A percentile compares a stretch with the other conserved stretches of the same genome.
Conservation (phyloP, 2,113 vertebrate species). For the Suricata suricatta region DNA sequence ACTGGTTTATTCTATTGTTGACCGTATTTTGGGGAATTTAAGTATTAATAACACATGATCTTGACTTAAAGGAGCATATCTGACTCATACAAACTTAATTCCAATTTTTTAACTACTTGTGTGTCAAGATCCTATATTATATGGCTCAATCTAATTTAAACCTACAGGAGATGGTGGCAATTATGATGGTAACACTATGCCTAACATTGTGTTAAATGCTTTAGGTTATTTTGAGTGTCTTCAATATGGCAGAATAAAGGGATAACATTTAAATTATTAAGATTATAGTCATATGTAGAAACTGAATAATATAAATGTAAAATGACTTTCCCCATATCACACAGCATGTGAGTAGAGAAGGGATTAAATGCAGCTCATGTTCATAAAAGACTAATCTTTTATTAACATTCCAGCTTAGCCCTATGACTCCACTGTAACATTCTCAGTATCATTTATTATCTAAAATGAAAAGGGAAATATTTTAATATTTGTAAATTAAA, state of each 20-base stretch:
- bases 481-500: not conserved
- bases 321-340: not conserved
- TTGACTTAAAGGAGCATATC: not conserved
- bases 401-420: not conserved
- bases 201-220: not conserved
- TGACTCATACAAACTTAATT: not conserved
- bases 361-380: not conserved
- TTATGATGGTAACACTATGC: not conserved
- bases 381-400: not conserved
- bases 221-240: not conserved
- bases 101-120: not conserved
- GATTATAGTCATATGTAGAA: not conserved
- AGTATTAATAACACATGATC: not conserved
- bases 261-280: not conserved
- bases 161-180: not conserved
- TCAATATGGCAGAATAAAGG: not conserved
- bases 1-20: not conserved
- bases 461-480: not conserved
- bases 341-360: not conserved
- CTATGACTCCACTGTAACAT: not conserved
- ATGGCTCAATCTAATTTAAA: not conserved
- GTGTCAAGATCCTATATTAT: not conserved
- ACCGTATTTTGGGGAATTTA: not conserved
- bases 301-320: not conserved
- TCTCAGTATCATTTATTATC: not conserved